Percentiles rank a stretch among this genome's conserved stretches.
Evolutionary conservation across 1,140 invertebrate species (phyloP).

Genomic region (Ceratina japonica): DNA sequence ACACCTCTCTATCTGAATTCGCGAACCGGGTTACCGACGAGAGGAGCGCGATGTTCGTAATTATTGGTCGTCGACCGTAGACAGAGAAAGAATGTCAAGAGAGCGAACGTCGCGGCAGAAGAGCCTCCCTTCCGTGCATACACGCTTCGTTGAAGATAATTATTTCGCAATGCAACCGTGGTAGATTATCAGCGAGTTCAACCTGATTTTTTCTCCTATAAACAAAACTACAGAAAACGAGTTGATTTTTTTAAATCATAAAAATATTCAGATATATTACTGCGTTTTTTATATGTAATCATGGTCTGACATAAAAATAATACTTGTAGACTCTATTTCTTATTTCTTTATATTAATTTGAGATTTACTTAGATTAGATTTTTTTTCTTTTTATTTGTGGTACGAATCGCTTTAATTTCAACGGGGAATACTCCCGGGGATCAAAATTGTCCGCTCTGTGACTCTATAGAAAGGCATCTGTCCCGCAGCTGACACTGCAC

Average conservation of each 20-base stretch:
- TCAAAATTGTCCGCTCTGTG: background rate
- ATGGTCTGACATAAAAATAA: too few species aligned
- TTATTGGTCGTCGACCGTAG: background rate
- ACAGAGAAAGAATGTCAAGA: background rate
- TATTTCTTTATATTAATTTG: too few species aligned
- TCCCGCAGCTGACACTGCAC: conserved; percentile 4
- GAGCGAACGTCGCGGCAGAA: background rate
- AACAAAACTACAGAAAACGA: too few species aligned
- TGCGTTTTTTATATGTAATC: too few species aligned
- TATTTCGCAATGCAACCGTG: background rate
- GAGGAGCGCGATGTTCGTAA: background rate
- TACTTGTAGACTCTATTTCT: background rate
- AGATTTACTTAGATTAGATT: background rate
- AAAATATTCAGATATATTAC: too few species aligned
- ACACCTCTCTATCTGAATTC: background rate
- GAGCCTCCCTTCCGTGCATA: background rate
- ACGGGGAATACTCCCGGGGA: background rate
- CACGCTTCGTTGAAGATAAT: background rate
- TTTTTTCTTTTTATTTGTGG: background rate
- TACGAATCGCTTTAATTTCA: background rate
- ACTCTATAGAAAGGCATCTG: conserved; percentile 13
- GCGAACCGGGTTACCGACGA: background rate
- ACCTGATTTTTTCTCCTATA: too few species aligned
- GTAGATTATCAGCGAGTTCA: background rate
- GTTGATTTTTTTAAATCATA: too few species aligned